Conservation (phyloP, 2,888 invertebrate genomes). For the Candidula unifasciata region DNA sequence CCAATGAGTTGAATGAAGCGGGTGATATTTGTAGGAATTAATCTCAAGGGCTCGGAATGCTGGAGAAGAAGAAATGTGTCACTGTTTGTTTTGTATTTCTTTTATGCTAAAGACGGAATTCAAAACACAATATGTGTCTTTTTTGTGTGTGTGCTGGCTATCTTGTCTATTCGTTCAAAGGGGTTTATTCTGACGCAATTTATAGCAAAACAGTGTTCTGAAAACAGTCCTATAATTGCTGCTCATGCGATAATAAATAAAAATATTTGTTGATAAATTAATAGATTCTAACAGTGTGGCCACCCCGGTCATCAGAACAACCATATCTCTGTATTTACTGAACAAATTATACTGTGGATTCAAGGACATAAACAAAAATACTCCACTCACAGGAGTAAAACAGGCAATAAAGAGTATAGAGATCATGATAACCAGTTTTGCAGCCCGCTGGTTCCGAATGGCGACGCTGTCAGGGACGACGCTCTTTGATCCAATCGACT, state of each 20-base stretch:
- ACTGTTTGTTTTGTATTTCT: too few species aligned
- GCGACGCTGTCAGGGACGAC: neutral
- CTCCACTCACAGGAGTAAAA: neutral
- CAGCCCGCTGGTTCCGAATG: neutral
- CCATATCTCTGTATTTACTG: neutral
- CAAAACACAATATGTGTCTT: too few species aligned
- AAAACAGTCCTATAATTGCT: neutral
- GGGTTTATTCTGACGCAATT: too few species aligned
- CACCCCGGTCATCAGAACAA: neutral
- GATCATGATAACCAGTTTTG: neutral
- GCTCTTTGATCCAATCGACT: neutral
- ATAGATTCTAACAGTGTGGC: neutral
- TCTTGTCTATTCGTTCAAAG: too few species aligned
- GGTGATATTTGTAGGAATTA: too few species aligned
- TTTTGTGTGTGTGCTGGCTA: too few species aligned
- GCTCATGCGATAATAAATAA: slow-evolving; percentile 18
- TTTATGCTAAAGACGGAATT: too few species aligned
- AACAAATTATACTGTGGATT: neutral
- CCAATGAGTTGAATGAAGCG: too few species aligned
- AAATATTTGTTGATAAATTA: slow-evolving; percentile 25
- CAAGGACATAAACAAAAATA: neutral
- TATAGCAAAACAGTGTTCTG: too few species aligned
- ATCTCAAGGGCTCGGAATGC: too few species aligned
- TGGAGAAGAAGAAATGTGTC: too few species aligned
- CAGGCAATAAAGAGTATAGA: neutral